A percentile compares a stretch with the other conserved stretches of the same genome.
These are phyloP conservation scores for Perizoma flavofasciatum DNA, from an alignment of 2,888 invertebrate species.

Conservation along the genomic window DNA sequence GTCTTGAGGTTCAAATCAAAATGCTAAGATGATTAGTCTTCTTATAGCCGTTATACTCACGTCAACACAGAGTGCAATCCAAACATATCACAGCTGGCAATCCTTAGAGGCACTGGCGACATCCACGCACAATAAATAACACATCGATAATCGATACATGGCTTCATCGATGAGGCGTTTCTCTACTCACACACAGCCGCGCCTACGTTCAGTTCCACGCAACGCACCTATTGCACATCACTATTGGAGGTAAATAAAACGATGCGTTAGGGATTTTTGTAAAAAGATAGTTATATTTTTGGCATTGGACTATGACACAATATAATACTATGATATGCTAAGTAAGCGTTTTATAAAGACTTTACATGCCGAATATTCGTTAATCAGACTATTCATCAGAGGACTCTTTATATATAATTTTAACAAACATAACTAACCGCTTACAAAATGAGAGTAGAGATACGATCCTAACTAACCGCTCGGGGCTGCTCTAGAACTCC, in stretches of 20 bases:
- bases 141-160: slow-evolving; percentile 19
- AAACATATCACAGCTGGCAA: slow-evolving; percentile 30
- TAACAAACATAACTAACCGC: slow-evolving; percentile 83
- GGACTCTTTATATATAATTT: slow-evolving; percentile 83
- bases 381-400: slow-evolving; percentile 84
- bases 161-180: slow-evolving; percentile 21
- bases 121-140: slow-evolving; percentile 17
- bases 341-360: slow-evolving; percentile 85
- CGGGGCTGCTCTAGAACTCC: slow-evolving; percentile 73
- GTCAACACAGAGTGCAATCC: slow-evolving; percentile 28
- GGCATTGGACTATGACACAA: slow-evolving; percentile 85
- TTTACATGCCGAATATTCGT: slow-evolving; percentile 84
- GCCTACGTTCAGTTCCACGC: slow-evolving; percentile 21
- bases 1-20: slow-evolving; percentile 6
- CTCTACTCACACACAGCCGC: slow-evolving; percentile 18
- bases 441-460: slow-evolving; percentile 79
- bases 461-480: slow-evolving; percentile 69
- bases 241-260: slow-evolving; percentile 73
- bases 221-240: slow-evolving; percentile 26
- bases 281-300: slow-evolving; percentile 85
- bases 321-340: slow-evolving; percentile 85
- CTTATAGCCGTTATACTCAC: slow-evolving; percentile 20
- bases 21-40: slow-evolving; percentile 22
- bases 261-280: slow-evolving; percentile 79
- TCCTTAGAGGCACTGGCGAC: slow-evolving; percentile 26